Base-by-base conservation (phyloP, 1,140 invertebrate genomes). In the Papilio machaon region DNA sequence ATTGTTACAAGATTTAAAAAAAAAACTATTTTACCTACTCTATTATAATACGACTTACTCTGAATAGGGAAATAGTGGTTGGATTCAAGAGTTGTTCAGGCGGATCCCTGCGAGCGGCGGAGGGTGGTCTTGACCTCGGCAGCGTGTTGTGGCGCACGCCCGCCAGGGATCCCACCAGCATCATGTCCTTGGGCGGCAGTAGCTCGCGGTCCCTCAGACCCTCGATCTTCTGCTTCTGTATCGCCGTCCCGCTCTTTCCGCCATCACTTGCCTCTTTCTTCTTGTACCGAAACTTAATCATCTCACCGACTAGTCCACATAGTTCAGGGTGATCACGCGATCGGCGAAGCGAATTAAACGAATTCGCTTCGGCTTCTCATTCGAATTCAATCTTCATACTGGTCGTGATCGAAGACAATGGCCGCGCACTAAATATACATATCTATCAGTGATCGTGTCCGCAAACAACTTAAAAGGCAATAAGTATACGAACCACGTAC, bases 201-300 rank as follows among this genome's bases (percentile, higher is more conserved):
- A 94, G 79, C 79, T 94, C 94, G 70, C 89, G 87, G 79, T 94
- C 91, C 79, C 89, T 90, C 7, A 94, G 83, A 64, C 87, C 91
- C 80, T 94, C 93, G 47, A 93, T 92, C 89, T 94, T 94, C 89
- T 92, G 91, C 86, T 94, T 94, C 85, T 94, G 90, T 79, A 94
- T 92, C 79, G 90, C 90, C 43, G 92, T 90, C 77, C 93, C 94
- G 10, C 80, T 88, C 85, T 92, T 90, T 47, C 83, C 88, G 79
- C 90, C 91, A 86, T 94, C 90, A 82, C 87, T 92, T 58, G 94
- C 82, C 84, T 96, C 95, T 85, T 96, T 96, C 58, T 95, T 95
- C 82, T 96, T 96, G 84, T 96, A 96, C 73, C 95, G 95, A 94
- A 96, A 96, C 91, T 96, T 96, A 81, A 96, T 96, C 95, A 96